Percentiles rank a stretch among this genome's conserved stretches.
Evolutionary conservation across 1,140 invertebrate genomes (phyloP).

Genomic region (Drosophila obscura): DNA sequence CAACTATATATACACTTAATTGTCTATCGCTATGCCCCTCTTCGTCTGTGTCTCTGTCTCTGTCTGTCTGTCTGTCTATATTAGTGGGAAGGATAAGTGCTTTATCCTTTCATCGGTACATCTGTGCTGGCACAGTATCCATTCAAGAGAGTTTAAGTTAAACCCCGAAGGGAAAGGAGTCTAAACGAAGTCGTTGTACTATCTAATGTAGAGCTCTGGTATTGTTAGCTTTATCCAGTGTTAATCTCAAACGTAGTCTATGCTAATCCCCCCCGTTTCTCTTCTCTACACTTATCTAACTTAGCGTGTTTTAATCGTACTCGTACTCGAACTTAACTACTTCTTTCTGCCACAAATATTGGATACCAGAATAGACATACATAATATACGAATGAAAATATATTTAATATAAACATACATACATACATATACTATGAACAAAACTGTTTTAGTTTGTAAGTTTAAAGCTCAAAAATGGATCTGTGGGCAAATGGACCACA

Average conservation of each 20-base stretch:
- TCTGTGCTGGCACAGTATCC: constrained; percentile 44
- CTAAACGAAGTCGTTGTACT: too few relatives aligned
- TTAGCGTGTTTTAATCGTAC: constrained; percentile 8
- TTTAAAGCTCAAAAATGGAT: constrained; percentile 37
- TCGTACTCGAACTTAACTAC: too few relatives aligned
- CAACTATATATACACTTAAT: constrained; percentile 17
- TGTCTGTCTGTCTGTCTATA: constrained; percentile 2
- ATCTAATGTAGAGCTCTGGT: neutral
- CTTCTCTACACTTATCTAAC: neutral
- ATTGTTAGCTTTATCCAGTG: constrained; percentile 42
- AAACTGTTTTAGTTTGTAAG: constrained; percentile 26
- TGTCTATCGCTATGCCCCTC: neutral
- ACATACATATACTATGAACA: neutral
- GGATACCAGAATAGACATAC: constrained; percentile 27
- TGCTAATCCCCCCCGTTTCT: constrained; percentile 3
- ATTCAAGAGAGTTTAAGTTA: constrained; percentile 40
- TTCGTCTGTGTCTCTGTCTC: neutral
- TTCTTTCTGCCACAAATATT: constrained; percentile 19
- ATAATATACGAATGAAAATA: neutral
- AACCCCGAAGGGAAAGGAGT: too few relatives aligned
- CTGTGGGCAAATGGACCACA: constrained; percentile 23
- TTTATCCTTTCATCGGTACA: too few relatives aligned
- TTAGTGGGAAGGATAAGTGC: constrained; percentile 9
- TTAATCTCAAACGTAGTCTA: constrained; percentile 33
- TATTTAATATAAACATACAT: constrained; percentile 5